Evolutionary conservation across 2,113 vertebrate species (phyloP).

Genomic region (Mellivora capensis): DNA sequence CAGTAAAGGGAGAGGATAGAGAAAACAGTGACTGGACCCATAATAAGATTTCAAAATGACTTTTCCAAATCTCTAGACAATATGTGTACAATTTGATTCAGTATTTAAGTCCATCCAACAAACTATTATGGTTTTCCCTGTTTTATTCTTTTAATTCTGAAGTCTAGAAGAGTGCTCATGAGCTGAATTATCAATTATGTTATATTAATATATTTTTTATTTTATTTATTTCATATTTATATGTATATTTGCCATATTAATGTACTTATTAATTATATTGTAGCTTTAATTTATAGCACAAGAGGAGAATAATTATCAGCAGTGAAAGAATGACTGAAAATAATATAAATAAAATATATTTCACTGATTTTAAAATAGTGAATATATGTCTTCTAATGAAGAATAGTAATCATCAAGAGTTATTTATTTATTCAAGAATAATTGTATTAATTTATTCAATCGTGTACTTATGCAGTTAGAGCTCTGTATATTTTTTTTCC

Average conservation of each 20-base stretch:
- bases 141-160: background rate
- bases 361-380: background rate
- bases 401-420: background rate
- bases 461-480: background rate
- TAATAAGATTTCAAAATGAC: background rate
- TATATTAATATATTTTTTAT: background rate
- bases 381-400: background rate
- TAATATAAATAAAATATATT: background rate
- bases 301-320: background rate
- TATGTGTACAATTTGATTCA: background rate
- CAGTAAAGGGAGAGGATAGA: background rate
- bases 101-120: background rate
- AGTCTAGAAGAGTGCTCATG: background rate
- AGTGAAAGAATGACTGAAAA: background rate
- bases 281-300: background rate
- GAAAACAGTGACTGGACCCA: background rate
- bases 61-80: background rate
- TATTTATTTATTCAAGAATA: background rate
- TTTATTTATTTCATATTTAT: background rate
- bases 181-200: background rate
- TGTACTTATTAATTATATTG: background rate
- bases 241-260: background rate
- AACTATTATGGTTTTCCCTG: background rate
- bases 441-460: background rate
- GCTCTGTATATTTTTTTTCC: background rate